Evolutionary conservation across 2,113 vertebrate genomes (phyloP).

Genomic region (Percina caprodes): DNA sequence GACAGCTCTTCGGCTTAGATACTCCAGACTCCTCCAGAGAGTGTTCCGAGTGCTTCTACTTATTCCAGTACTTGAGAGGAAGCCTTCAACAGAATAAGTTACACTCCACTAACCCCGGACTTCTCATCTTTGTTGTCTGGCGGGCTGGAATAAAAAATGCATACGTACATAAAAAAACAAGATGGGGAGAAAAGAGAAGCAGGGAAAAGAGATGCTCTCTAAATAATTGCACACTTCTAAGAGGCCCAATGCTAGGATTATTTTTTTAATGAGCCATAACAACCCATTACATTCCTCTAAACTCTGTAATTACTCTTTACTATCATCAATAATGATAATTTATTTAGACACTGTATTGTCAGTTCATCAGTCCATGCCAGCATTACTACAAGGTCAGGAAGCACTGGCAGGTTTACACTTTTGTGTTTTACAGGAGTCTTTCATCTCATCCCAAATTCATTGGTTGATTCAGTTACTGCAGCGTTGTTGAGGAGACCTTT

Average conservation of each 20-base stretch:
- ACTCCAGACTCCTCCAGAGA: slow-evolving; percentile 27
- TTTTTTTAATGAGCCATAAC: slow-evolving; percentile 32
- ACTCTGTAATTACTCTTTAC: slow-evolving; percentile 37
- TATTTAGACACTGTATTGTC: slow-evolving; percentile 18
- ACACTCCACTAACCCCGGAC: neutral
- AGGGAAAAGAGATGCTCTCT: slow-evolving; percentile 11
- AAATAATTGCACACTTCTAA: slow-evolving; percentile 17
- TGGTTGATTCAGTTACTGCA: slow-evolving; percentile 9
- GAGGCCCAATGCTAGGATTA: slow-evolving; percentile 3
- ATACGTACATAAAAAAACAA: neutral
- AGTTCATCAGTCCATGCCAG: slow-evolving; percentile 17
- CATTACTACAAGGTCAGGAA: slow-evolving; percentile 13
- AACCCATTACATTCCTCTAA: slow-evolving; percentile 36
- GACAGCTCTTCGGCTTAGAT: slow-evolving; percentile 19
- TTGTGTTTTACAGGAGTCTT: neutral
- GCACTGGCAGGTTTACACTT: neutral
- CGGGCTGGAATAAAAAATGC: slow-evolving; percentile 13
- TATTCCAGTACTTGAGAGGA: slow-evolving; percentile 9
- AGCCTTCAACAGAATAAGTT: slow-evolving; percentile 13
- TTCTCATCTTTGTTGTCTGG: slow-evolving; percentile 24
- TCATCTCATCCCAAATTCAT: slow-evolving; percentile 10
- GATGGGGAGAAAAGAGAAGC: neutral
- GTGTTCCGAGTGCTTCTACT: slow-evolving; percentile 15
- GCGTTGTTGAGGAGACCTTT: slow-evolving; percentile 29
- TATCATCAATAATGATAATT: slow-evolving; percentile 42